Evolutionary conservation across 2,888 invertebrate genomes (phyloP).

Genomic region (Noctua pronuba): DNA sequence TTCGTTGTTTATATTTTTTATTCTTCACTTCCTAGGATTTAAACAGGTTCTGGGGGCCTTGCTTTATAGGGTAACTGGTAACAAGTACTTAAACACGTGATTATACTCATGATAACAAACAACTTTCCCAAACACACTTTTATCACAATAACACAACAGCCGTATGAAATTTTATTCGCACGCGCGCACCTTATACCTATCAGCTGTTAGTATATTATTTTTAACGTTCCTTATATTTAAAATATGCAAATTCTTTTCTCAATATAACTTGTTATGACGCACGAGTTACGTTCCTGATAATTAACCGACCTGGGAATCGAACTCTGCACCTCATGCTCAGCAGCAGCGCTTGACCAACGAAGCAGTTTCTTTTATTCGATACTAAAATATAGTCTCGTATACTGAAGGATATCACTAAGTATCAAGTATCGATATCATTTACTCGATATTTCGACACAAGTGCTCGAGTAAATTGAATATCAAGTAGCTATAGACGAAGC

Average conservation of each 20-base stretch:
- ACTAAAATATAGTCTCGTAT: background rate
- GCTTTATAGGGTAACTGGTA: no score
- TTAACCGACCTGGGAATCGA: background rate
- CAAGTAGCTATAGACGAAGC: constrained; percentile 19
- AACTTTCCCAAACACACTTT: no score
- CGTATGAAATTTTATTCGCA: no score
- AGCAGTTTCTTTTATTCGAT: background rate
- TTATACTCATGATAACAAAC: no score
- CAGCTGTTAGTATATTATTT: background rate
- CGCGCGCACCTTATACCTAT: no score
- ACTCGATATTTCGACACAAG: constrained; percentile 28
- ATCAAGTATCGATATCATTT: constrained; percentile 22
- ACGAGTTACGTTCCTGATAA: background rate
- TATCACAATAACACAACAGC: no score
- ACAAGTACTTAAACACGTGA: no score
- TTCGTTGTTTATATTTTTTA: background rate
- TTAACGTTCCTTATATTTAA: background rate
- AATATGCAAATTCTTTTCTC: background rate
- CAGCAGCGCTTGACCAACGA: background rate
- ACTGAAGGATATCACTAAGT: constrained; percentile 35
- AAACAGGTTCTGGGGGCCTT: background rate
- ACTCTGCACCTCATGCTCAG: background rate
- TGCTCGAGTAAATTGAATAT: constrained; percentile 43
- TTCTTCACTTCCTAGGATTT: background rate
- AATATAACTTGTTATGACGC: background rate